phyloP scores from a whole-genome alignment of 2,797 vertebrate species.

The Tympanoctomys barrerae region DNA sequence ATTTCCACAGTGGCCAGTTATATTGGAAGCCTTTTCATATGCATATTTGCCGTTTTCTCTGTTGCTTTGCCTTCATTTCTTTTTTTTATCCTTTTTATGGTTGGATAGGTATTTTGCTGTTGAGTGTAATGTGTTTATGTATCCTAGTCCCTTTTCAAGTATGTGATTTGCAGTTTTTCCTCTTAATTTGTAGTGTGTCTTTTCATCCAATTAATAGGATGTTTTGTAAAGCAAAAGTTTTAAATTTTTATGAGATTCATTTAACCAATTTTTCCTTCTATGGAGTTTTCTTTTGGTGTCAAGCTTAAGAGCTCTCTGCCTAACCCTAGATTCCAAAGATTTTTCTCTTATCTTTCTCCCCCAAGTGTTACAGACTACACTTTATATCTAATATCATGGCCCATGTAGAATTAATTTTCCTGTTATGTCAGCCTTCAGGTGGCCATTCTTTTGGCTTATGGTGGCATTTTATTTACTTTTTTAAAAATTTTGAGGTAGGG shows the following conservation, averaged over 20 bases:
- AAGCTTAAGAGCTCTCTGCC: not conserved
- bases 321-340: not conserved
- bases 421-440: not conserved
- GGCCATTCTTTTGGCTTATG: not conserved
- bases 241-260: slow-evolving; percentile 17
- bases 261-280: slow-evolving; percentile 29
- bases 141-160: slow-evolving; percentile 3
- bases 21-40: not conserved
- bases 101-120: not conserved
- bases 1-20: not conserved
- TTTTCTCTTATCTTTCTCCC: not conserved
- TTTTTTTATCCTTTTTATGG: not conserved
- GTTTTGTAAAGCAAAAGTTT: not conserved
- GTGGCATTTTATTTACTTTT: not conserved
- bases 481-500: not conserved
- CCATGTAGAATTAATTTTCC: slow-evolving; percentile 47
- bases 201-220: slow-evolving; percentile 14
- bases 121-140: not conserved
- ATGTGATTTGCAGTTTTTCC: slow-evolving; percentile 4
- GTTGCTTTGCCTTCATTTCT: slow-evolving; percentile 25
- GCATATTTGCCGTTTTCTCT: not conserved
- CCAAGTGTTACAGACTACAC: slow-evolving; percentile 44
- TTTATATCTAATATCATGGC: slow-evolving; percentile 4
- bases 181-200: not conserved
- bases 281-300: slow-evolving; percentile 5